Conservation (phyloP, 2,888 invertebrate species). For the Tiphia femorata region DNA sequence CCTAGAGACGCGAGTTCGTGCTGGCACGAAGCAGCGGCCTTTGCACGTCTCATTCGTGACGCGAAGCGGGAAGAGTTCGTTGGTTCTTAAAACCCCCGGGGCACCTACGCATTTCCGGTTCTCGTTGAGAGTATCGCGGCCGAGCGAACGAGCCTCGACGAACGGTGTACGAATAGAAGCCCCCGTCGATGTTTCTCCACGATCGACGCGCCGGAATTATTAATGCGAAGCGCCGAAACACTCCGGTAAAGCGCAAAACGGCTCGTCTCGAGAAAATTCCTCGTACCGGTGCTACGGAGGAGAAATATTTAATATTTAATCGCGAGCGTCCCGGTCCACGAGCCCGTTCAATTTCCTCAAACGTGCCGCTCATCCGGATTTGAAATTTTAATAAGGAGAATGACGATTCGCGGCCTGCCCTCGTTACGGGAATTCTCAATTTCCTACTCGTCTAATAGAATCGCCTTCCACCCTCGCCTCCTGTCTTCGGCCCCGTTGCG, state of each 20-base stretch:
- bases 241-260: too few relatives aligned
- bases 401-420: not conserved
- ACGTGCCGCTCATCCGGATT: not conserved
- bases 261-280: too few relatives aligned
- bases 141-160: slow-evolving; percentile 3
- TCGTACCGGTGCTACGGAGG: too few relatives aligned
- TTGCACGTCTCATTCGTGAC: not conserved
- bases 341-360: not conserved
- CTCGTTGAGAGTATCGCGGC: slow-evolving; percentile 24
- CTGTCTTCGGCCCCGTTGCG: not conserved
- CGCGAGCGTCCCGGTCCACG: too few relatives aligned
- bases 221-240: too few relatives aligned
- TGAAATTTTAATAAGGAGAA: not conserved
- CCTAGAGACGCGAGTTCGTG: too few relatives aligned
- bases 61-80: slow-evolving; percentile 30
- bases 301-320: too few relatives aligned
- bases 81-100: slow-evolving; percentile 30
- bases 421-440: slow-evolving; percentile 26
- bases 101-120: slow-evolving; percentile 51
- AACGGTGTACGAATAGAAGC: too few relatives aligned
- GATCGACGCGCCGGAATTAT: not conserved
- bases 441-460: slow-evolving; percentile 31
- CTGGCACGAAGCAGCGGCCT: too few relatives aligned
- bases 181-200: not conserved
- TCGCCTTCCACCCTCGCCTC: not conserved